Conservation (phyloP, 2,113 vertebrate species). For the Porphyrio hochstetteri region DNA sequence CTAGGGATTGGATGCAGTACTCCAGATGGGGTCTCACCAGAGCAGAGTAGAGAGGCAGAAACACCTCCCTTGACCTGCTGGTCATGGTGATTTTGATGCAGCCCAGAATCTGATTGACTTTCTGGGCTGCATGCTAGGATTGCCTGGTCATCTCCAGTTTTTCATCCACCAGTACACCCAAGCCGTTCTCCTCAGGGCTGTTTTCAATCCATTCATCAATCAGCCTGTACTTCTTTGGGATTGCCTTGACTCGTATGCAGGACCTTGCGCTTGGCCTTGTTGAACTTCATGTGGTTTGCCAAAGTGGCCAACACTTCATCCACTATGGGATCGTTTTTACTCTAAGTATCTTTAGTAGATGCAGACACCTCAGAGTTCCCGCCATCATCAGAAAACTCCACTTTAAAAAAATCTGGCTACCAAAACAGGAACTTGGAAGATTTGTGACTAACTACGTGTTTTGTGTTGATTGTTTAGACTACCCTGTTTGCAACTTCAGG, state of each 20-base stretch:
- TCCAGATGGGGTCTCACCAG: background rate
- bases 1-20: fast-evolving
- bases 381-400: background rate
- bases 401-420: background rate
- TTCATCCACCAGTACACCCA: background rate
- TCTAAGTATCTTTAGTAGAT: background rate
- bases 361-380: background rate
- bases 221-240: background rate
- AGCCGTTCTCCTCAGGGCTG: background rate
- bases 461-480: background rate
- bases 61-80: background rate
- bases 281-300: background rate
- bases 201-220: background rate
- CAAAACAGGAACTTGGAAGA: background rate
- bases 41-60: fast-evolving
- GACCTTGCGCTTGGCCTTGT: background rate
- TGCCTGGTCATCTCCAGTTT: background rate
- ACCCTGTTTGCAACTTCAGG: background rate
- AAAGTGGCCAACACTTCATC: background rate
- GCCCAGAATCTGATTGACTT: no score
- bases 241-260: background rate
- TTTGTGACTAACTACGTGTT: background rate
- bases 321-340: background rate
- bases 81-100: fast-evolving
- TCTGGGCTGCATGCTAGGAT: background rate